phyloP scores from a whole-genome alignment of 64 coral and sea anemone genomes.

The Acropora tenuis region DNA sequence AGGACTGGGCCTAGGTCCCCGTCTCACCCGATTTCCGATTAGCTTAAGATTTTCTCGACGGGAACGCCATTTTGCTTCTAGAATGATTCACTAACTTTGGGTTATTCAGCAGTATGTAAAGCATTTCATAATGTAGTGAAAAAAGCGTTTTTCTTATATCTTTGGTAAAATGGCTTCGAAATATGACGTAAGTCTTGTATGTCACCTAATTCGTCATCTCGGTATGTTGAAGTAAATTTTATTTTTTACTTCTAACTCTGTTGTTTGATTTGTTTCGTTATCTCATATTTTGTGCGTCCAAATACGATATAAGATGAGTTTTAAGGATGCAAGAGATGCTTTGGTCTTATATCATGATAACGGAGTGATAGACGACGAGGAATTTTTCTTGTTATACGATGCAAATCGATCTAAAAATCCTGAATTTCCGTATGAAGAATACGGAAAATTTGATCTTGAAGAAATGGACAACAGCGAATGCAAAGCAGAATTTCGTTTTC shows the following conservation, averaged over 20 bases:
- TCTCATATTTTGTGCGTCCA: neutral
- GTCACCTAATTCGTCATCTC: neutral
- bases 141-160: neutral
- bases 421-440: conserved; percentile 17
- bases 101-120: neutral
- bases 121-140: neutral
- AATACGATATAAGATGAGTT: neutral
- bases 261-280: neutral
- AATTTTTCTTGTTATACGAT: neutral
- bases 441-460: conserved; percentile 8
- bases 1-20: too few relatives aligned
- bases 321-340: neutral
- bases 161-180: too few relatives aligned
- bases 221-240: neutral
- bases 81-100: too few relatives aligned
- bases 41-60: too few relatives aligned
- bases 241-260: neutral
- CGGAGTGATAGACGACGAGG: neutral
- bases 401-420: conserved; percentile 22
- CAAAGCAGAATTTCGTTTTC: conserved; percentile 6
- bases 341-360: neutral
- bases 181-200: neutral
- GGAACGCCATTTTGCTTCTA: too few relatives aligned
- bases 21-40: too few relatives aligned
- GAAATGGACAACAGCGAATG: conserved; percentile 15